Evolutionary conservation across 2,797 vertebrate species (phyloP).

Genomic region (Chelonia mydas): DNA sequence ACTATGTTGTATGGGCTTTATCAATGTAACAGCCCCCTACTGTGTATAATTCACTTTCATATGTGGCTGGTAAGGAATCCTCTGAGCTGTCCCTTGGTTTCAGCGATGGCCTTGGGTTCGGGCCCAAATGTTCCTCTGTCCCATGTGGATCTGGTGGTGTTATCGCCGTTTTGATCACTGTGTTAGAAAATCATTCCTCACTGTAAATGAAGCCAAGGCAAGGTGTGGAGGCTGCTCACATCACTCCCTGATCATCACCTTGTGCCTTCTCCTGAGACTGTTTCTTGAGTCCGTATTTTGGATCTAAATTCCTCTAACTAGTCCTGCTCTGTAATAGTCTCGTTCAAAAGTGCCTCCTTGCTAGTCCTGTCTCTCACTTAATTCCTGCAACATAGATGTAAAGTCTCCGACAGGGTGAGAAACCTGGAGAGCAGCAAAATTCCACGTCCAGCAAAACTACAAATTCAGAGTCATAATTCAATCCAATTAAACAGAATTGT

Average conservation of each 20-base stretch:
- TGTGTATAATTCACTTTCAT: neutral
- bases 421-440: neutral
- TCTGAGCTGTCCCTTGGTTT: neutral
- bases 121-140: neutral
- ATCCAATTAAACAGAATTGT: conserved; percentile 16
- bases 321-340: neutral
- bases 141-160: neutral
- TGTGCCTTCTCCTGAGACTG: neutral
- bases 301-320: neutral
- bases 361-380: neutral
- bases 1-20: neutral
- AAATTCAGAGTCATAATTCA: neutral
- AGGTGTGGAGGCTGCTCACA: neutral
- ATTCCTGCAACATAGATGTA: neutral
- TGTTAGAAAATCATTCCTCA: neutral
- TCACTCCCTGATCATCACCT: neutral
- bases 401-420: neutral
- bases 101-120: neutral
- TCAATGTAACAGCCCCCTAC: neutral
- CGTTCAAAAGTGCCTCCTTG: neutral
- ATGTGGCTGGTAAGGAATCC: neutral
- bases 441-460: neutral
- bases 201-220: neutral
- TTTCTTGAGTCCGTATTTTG: neutral
- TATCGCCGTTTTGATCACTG: neutral